phyloP scores from a whole-genome alignment of 2,113 vertebrate species.

The Mesitornis unicolor region DNA sequence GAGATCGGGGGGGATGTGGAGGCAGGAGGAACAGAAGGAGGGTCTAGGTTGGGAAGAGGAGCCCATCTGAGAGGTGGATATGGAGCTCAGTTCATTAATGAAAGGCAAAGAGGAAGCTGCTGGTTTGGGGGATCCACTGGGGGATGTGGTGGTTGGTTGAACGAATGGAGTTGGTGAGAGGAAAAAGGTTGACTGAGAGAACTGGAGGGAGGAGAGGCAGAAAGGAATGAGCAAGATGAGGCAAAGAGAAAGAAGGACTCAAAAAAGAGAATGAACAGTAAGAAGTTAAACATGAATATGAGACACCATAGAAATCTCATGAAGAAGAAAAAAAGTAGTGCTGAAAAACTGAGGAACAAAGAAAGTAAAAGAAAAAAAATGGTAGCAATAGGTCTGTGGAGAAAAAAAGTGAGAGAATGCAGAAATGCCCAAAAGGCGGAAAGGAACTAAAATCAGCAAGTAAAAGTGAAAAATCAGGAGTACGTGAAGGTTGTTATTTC shows the following conservation, averaged over 20 bases:
- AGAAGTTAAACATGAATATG: background rate
- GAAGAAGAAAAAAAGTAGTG: background rate
- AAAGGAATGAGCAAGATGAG: background rate
- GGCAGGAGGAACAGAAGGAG: background rate
- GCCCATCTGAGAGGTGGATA: background rate
- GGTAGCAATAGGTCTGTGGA: background rate
- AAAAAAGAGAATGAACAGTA: background rate
- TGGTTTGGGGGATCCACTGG: background rate
- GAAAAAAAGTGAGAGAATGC: background rate
- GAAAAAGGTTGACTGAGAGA: background rate
- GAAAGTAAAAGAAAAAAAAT: background rate
- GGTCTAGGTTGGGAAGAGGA: background rate
- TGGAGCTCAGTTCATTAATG: background rate
- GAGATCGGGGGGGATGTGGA: fast-evolving
- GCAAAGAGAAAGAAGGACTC: background rate
- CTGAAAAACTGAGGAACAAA: background rate
- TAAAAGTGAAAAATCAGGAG: background rate
- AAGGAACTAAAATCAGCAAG: background rate
- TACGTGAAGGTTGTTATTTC: background rate
- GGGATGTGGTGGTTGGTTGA: background rate
- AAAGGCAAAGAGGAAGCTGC: background rate
- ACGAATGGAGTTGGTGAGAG: background rate
- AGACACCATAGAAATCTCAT: background rate
- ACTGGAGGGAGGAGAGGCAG: background rate
- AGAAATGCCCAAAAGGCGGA: background rate